Percentiles rank a stretch among this genome's conserved stretches.
phyloP scores from a whole-genome alignment of 2,888 invertebrate species.

The Bellardia pandia region DNA sequence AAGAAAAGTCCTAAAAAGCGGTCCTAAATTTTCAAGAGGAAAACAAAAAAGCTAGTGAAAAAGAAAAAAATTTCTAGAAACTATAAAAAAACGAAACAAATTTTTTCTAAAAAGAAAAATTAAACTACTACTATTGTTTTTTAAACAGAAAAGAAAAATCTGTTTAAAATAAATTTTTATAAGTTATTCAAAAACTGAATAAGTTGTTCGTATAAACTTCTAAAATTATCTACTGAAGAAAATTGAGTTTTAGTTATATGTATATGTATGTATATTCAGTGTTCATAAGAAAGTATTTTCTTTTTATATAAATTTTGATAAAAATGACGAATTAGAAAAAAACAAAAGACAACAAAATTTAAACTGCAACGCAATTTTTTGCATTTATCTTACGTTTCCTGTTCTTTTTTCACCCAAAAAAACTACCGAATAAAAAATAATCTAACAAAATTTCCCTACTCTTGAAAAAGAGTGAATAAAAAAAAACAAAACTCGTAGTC shows the following conservation, averaged over 20 bases:
- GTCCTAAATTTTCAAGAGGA: constrained; percentile 24
- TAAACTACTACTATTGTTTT: neutral
- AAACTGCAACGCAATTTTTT: constrained; percentile 47
- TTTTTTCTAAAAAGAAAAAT: constrained; percentile 7
- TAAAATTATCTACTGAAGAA: neutral
- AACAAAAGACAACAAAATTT: constrained; percentile 18
- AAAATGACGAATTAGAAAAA: neutral
- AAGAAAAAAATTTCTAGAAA: constrained; percentile 42
- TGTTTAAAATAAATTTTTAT: neutral
- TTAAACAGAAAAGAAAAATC: neutral
- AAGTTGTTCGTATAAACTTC: neutral
- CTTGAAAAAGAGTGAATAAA: neutral
- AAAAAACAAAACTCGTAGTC: neutral
- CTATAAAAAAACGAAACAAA: neutral
- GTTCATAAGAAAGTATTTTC: neutral
- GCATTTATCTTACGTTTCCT: constrained; percentile 56
- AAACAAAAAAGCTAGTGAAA: constrained; percentile 47
- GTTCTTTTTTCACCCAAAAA: constrained; percentile 37
- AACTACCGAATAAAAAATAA: constrained; percentile 25
- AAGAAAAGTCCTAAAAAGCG: constrained; percentile 54
- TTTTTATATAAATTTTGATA: neutral
- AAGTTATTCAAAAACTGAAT: neutral
- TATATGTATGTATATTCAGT: neutral
- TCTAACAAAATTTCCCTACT: constrained; percentile 24
- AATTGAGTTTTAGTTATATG: neutral